phyloP scores from a whole-genome alignment of 2,888 invertebrate species.

The Spialia ferax region DNA sequence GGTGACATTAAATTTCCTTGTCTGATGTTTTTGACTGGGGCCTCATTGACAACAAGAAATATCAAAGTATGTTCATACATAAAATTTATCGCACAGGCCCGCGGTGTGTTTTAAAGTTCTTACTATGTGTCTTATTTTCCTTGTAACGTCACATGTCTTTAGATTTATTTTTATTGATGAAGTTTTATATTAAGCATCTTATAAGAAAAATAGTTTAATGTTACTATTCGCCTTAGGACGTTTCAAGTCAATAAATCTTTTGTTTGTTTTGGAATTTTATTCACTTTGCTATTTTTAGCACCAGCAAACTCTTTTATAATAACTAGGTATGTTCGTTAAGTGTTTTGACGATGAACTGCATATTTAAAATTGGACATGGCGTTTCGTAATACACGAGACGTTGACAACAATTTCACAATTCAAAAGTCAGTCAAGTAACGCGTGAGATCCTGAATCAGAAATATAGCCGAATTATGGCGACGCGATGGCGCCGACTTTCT shows the following conservation, averaged over 20 bases:
- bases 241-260: too few relatives aligned
- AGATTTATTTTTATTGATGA: slow-evolving; percentile 14
- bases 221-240: background rate
- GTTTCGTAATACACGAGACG: slow-evolving; percentile 16
- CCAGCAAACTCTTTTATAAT: too few relatives aligned
- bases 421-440: slow-evolving; percentile 56
- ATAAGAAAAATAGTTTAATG: background rate
- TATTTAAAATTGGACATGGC: slow-evolving; percentile 2
- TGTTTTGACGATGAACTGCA: background rate
- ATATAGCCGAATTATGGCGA: slow-evolving; percentile 70
- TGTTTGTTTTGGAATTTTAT: too few relatives aligned
- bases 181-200: background rate
- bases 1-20: slow-evolving; percentile 77
- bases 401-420: slow-evolving; percentile 43
- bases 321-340: background rate
- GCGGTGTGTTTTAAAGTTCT: slow-evolving; percentile 61
- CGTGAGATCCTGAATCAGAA: slow-evolving; percentile 73
- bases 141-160: slow-evolving; percentile 42
- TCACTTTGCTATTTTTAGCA: too few relatives aligned
- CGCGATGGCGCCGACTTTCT: slow-evolving; percentile 63
- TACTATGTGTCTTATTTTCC: slow-evolving; percentile 59
- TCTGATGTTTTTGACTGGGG: slow-evolving; percentile 72
- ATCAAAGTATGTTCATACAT: slow-evolving; percentile 65
- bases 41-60: slow-evolving; percentile 69
- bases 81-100: slow-evolving; percentile 68